A percentile compares a stretch with the other conserved stretches of the same genome.
phyloP scores from a whole-genome alignment of 2,888 invertebrate genomes.

The Lycaena phlaeas region DNA sequence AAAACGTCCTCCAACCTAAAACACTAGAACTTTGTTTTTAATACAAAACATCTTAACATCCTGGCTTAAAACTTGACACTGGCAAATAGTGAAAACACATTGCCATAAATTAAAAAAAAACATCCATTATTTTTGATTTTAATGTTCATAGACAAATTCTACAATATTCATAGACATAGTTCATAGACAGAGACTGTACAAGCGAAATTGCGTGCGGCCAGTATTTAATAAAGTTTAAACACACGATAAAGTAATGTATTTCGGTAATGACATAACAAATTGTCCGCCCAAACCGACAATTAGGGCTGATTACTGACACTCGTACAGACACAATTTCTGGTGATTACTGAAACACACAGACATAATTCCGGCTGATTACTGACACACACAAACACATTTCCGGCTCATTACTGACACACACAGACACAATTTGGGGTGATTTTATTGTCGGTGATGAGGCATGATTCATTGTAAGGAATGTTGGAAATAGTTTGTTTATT shows the following conservation, averaged over 20 bases:
- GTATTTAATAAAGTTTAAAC: no score
- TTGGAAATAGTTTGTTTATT: neutral
- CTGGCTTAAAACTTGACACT: no score
- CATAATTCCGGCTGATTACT: conserved; percentile 2
- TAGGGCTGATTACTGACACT: neutral
- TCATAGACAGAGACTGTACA: no score
- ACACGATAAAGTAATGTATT: no score
- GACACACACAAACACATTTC: neutral
- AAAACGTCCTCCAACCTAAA: no score
- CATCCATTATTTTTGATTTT: no score
- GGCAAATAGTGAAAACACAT: no score
- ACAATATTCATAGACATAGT: no score
- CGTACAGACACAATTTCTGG: neutral
- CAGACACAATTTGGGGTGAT: conserved; percentile 2
- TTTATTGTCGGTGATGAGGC: neutral
- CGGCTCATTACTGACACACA: neutral
- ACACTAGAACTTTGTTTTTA: no score
- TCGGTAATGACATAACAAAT: neutral
- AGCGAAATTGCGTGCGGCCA: neutral
- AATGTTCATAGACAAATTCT: no score
- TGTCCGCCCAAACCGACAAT: neutral
- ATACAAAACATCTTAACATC: no score
- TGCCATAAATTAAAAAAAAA: no score
- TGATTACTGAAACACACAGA: neutral
- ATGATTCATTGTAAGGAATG: conserved; percentile 2